These are phyloP conservation scores for Eurosta solidaginis DNA, from an alignment of 1,140 invertebrate species.

Conservation along the genomic window DNA sequence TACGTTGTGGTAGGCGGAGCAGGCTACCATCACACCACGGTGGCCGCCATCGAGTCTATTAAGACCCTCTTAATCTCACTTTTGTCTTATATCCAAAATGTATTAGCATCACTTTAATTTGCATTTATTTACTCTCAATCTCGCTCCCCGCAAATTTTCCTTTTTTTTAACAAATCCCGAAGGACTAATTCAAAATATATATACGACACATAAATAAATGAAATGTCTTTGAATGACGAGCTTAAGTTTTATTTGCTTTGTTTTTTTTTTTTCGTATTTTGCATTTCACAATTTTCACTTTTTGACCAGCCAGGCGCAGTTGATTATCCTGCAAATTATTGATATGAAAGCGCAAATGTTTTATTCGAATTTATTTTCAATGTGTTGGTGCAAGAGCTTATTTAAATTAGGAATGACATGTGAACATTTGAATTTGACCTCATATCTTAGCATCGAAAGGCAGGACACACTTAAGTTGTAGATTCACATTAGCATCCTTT, in stretches of 20 bases:
- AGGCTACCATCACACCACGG: no score
- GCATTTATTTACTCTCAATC: no score
- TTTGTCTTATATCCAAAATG: no score
- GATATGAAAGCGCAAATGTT: constrained; percentile 2
- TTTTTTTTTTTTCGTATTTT: neutral
- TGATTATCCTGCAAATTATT: constrained; percentile 18
- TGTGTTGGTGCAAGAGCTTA: neutral
- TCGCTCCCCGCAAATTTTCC: neutral
- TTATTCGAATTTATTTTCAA: neutral
- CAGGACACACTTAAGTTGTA: constrained; percentile 7
- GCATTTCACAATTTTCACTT: neutral
- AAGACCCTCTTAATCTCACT: no score
- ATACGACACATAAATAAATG: neutral
- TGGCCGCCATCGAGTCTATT: no score
- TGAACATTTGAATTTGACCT: neutral
- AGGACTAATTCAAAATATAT: neutral
- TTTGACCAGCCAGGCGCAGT: neutral
- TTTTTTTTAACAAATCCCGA: neutral
- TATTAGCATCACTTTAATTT: no score
- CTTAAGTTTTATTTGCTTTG: neutral
- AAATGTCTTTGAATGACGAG: neutral
- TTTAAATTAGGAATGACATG: constrained; percentile 23
- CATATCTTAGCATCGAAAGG: neutral
- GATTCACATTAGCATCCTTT: neutral
- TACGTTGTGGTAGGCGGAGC: no score